These are phyloP conservation scores for Porites lutea DNA, from an alignment of 64 coral and sea anemone genomes.

Conservation along the genomic window DNA sequence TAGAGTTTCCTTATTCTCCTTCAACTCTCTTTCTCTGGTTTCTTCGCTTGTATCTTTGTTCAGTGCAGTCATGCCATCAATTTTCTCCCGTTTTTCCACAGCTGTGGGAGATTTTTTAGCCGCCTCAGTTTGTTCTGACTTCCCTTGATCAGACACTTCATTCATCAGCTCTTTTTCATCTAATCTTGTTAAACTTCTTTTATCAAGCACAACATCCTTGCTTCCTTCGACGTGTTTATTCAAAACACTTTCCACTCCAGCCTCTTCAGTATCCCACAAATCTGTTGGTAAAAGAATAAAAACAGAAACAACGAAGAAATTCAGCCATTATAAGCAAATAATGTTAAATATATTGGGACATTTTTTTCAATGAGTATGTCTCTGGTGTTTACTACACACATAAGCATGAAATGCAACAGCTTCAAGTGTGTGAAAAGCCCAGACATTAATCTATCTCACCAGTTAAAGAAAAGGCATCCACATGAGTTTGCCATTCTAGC, in stretches of 20 bases:
- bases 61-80: background rate
- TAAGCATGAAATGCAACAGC: no score
- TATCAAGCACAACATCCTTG: background rate
- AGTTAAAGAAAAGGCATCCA: no score
- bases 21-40: background rate
- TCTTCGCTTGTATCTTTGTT: background rate
- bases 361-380: no score
- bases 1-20: background rate
- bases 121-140: background rate
- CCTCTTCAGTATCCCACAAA: conserved; percentile 37
- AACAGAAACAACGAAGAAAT: no score
- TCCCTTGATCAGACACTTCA: background rate
- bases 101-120: background rate
- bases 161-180: background rate
- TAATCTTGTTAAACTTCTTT: background rate
- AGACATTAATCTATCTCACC: no score
- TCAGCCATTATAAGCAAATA: no score
- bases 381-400: no score
- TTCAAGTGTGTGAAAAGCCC: no score
- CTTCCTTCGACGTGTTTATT: background rate
- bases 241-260: background rate
- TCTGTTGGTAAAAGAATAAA: background rate
- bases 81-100: background rate
- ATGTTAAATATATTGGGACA: no score
- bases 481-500: no score